phyloP scores from a whole-genome alignment of 1,140 invertebrate genomes.

The Procambarus virginalis region DNA sequence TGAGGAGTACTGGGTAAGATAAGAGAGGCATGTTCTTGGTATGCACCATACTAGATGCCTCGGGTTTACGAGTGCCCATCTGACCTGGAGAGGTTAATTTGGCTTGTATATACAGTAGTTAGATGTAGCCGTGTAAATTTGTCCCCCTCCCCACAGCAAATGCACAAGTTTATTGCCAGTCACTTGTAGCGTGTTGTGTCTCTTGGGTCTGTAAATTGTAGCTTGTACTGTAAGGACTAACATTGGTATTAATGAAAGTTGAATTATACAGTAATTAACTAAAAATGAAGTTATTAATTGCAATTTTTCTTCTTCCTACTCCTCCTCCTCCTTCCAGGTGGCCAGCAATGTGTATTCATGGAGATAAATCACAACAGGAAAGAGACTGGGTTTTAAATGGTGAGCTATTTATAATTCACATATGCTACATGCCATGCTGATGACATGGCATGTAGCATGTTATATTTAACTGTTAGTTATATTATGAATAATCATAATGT shows the following conservation, averaged over 20 bases:
- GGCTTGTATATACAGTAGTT: conserved; percentile 12
- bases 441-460: too few species aligned
- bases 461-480: too few species aligned
- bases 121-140: conserved; percentile 12
- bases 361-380: conserved; percentile 98
- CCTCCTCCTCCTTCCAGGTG: conserved; percentile 75
- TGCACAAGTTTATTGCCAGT: conserved; percentile 1
- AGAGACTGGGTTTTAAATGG: conserved; percentile 95
- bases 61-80: conserved; percentile 6
- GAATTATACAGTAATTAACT: background rate
- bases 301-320: conserved; percentile 68
- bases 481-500: background rate
- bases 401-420: conserved; percentile 23
- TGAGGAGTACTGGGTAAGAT: conserved; percentile 69
- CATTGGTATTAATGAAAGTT: background rate
- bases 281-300: background rate
- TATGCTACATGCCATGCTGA: too few species aligned
- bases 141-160: conserved; percentile 18
- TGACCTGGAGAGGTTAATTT: conserved; percentile 40
- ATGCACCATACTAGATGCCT: conserved; percentile 42
- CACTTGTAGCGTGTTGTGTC: conserved; percentile 24
- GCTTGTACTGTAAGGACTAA: conserved; percentile 2
- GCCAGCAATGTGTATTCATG: conserved; percentile 97
- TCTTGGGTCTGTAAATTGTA: conserved; percentile 57
- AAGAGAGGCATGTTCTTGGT: conserved; percentile 33